phyloP scores from a whole-genome alignment of 2,888 invertebrate species.

The Taenaris catops region DNA sequence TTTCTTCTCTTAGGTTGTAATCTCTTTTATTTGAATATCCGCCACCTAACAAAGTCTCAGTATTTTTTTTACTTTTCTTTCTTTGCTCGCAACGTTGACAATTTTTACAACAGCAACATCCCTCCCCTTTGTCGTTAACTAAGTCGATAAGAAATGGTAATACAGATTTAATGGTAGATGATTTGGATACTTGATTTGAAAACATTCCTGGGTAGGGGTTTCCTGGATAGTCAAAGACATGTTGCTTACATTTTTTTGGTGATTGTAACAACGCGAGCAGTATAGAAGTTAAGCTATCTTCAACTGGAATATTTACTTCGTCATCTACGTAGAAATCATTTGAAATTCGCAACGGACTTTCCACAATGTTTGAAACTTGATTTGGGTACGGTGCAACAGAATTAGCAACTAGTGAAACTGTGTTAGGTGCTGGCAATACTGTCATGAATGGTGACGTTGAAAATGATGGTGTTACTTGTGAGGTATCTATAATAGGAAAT shows the following conservation, averaged over 20 bases:
- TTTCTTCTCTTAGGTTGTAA: slow-evolving; percentile 30
- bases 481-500: slow-evolving; percentile 10
- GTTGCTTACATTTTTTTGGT: slow-evolving; percentile 16
- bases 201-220: slow-evolving; percentile 6
- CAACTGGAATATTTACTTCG: slow-evolving; percentile 5
- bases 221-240: slow-evolving; percentile 9
- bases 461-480: slow-evolving; percentile 7
- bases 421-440: slow-evolving; percentile 15
- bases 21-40: slow-evolving; percentile 42
- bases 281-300: slow-evolving; percentile 24
- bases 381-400: slow-evolving; percentile 13
- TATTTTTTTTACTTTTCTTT: slow-evolving; percentile 14
- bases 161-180: slow-evolving; percentile 45
- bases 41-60: slow-evolving; percentile 26
- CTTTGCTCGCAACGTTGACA: slow-evolving; percentile 24
- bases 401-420: slow-evolving; percentile 20
- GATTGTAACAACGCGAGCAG: slow-evolving; percentile 20
- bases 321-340: slow-evolving; percentile 5
- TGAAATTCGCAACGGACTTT: slow-evolving; percentile 10
- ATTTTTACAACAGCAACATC: slow-evolving; percentile 30
- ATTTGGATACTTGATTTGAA: slow-evolving; percentile 31
- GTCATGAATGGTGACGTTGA: slow-evolving; percentile 10
- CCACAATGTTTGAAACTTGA: slow-evolving; percentile 22
- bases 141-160: slow-evolving; percentile 57
- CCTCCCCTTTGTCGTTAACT: slow-evolving; percentile 44